Conservation (phyloP, 2,797 vertebrate genomes). For the Erethizon dorsatum region DNA sequence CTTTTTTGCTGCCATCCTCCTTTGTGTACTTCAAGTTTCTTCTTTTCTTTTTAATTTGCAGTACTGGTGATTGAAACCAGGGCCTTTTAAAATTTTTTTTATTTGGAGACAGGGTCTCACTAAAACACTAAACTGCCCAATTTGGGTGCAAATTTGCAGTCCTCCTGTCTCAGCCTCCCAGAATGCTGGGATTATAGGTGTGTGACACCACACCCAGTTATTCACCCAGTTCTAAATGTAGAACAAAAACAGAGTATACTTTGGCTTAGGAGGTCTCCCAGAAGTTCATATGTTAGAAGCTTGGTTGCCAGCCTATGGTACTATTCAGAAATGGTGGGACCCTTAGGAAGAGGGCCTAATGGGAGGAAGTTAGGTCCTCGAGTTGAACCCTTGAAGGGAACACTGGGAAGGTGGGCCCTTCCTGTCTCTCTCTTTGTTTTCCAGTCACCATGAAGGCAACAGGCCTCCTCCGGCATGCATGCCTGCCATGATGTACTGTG, state of each 20-base stretch:
- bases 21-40: neutral
- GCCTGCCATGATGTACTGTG: too few relatives aligned
- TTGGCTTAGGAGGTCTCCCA: neutral
- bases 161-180: neutral
- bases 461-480: neutral
- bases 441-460: neutral
- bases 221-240: neutral
- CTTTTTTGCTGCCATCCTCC: neutral
- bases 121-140: neutral
- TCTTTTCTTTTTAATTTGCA: neutral
- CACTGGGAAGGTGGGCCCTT: neutral
- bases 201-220: neutral
- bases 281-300: neutral
- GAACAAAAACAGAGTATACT: neutral
- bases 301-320: neutral
- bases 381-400: neutral
- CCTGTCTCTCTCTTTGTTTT: neutral
- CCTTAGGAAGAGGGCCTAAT: neutral
- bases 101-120: neutral
- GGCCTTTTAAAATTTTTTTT: neutral
- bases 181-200: neutral
- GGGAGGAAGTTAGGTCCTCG: neutral
- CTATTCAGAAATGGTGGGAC: neutral
- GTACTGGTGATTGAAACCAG: neutral
- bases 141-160: neutral